A percentile compares a stretch with the other conserved stretches of the same genome.
Evolutionary conservation across 1,140 invertebrate genomes (phyloP).

Genomic region (Brachionus rotundiformis): DNA sequence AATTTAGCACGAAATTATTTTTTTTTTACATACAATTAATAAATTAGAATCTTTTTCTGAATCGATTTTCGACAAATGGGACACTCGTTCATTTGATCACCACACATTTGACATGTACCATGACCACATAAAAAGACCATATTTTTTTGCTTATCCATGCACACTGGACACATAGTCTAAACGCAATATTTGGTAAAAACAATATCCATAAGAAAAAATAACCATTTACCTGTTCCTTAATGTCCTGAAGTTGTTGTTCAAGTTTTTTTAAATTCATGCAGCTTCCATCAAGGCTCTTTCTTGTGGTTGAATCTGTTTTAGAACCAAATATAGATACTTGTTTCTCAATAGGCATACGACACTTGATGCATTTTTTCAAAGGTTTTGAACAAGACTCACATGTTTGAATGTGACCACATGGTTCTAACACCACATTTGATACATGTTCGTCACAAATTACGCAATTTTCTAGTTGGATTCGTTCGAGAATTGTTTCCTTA

Average conservation of each 20-base stretch:
- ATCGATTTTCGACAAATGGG: conserved; percentile 94
- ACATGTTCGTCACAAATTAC: conserved; percentile 90
- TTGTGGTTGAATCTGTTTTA: conserved; percentile 76
- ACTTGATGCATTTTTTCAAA: conserved; percentile 95
- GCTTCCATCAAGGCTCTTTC: conserved; percentile 71
- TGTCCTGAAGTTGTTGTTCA: conserved; percentile 92
- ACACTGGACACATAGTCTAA: conserved; percentile 95
- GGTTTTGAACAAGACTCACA: conserved; percentile 85
- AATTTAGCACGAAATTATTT: too few relatives aligned
- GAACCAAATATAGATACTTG: conserved; percentile 71
- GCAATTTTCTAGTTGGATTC: conserved; percentile 81
- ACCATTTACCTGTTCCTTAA: conserved; percentile 83
- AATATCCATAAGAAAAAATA: too few relatives aligned
- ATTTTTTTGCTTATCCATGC: conserved; percentile 92
- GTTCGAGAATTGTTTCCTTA: conserved; percentile 75
- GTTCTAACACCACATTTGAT: conserved; percentile 84
- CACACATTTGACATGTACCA: conserved; percentile 95
- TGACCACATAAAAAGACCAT: conserved; percentile 98
- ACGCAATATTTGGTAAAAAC: too few relatives aligned
- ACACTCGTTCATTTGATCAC: conserved; percentile 73
- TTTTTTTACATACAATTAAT: conserved; percentile 66
- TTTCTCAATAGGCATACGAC: conserved; percentile 79
- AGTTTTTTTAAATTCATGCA: conserved; percentile 72
- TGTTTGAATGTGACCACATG: conserved; percentile 90
- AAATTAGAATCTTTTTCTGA: conserved; percentile 89